Evolutionary conservation across 2,113 vertebrate species (phyloP).

Genomic region (Coracopsis vasa): DNA sequence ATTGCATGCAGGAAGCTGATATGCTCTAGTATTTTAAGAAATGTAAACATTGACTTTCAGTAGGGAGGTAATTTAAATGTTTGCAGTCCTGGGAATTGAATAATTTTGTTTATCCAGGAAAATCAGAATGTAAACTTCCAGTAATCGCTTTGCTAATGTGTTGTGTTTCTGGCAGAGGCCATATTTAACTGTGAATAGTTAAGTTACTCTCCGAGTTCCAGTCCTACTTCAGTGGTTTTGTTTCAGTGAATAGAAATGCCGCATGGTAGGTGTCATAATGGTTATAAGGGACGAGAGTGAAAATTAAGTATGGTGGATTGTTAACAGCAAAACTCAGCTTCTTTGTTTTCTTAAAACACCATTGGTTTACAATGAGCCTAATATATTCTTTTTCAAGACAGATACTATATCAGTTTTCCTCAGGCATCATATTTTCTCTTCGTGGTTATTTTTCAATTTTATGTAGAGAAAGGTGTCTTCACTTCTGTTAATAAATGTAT

Average conservation of each 20-base stretch:
- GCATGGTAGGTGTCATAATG: not conserved
- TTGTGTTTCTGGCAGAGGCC: not conserved
- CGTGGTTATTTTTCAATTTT: not conserved
- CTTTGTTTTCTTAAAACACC: not conserved
- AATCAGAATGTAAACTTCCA: not conserved
- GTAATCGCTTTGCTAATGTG: not conserved
- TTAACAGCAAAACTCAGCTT: not conserved
- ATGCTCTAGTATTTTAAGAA: not conserved
- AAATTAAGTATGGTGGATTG: not conserved
- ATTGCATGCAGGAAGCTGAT: slow-evolving; percentile 20
- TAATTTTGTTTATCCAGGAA: slow-evolving; percentile 15
- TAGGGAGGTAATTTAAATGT: not conserved
- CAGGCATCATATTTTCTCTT: not conserved
- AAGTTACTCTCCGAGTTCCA: not conserved
- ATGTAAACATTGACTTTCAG: slow-evolving; percentile 10
- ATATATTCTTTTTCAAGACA: not conserved
- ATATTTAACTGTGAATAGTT: not conserved
- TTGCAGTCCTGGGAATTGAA: not conserved
- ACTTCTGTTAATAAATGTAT: not conserved
- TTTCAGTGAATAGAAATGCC: not conserved
- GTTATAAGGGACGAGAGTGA: not conserved
- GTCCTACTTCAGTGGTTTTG: not conserved
- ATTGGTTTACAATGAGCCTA: fast-evolving
- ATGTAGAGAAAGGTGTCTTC: not conserved
- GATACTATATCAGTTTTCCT: not conserved